phyloP scores from a whole-genome alignment of 2,888 invertebrate species.

The Rhingia campestris region DNA sequence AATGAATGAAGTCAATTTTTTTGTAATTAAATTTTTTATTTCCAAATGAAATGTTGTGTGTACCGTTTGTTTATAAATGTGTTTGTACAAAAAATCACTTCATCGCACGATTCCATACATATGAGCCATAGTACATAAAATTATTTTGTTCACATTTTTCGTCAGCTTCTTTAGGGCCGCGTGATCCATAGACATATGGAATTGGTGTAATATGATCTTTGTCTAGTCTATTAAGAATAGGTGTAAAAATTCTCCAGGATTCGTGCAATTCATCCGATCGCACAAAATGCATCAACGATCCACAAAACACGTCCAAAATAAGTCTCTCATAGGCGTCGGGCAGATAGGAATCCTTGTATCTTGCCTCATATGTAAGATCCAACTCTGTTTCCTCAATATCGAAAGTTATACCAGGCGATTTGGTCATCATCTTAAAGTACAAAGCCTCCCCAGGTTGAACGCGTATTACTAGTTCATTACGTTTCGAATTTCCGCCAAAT shows the following conservation, averaged over 20 bases:
- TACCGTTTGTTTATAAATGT: too few relatives aligned
- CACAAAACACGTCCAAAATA: constrained; percentile 98
- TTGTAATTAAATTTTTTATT: too few relatives aligned
- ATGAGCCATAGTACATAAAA: constrained; percentile 97
- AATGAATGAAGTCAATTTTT: too few relatives aligned
- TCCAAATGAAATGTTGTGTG: too few relatives aligned
- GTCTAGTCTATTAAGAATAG: constrained; percentile 94
- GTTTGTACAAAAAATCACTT: too few relatives aligned
- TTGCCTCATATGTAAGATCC: constrained; percentile 95
- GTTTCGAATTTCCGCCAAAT: constrained; percentile 93
- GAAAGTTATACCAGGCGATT: constrained; percentile 98
- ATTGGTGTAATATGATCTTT: constrained; percentile 89
- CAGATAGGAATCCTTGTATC: constrained; percentile 92
- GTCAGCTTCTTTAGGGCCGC: constrained; percentile 96
- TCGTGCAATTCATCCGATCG: constrained; percentile 97
- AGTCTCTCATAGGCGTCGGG: constrained; percentile 99
- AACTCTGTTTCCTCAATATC: constrained; percentile 99
- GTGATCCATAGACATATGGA: constrained; percentile 92
- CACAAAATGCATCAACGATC: constrained; percentile 99
- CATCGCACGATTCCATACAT: constrained; percentile 88
- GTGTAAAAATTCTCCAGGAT: constrained; percentile 99
- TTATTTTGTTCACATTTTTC: constrained; percentile 89
- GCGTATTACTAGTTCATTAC: constrained; percentile 98
- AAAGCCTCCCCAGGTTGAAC: constrained; percentile 99
- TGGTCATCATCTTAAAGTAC: constrained; percentile 99